phyloP scores from a whole-genome alignment of 2,888 invertebrate species.

The Odontocerum albicorne region DNA sequence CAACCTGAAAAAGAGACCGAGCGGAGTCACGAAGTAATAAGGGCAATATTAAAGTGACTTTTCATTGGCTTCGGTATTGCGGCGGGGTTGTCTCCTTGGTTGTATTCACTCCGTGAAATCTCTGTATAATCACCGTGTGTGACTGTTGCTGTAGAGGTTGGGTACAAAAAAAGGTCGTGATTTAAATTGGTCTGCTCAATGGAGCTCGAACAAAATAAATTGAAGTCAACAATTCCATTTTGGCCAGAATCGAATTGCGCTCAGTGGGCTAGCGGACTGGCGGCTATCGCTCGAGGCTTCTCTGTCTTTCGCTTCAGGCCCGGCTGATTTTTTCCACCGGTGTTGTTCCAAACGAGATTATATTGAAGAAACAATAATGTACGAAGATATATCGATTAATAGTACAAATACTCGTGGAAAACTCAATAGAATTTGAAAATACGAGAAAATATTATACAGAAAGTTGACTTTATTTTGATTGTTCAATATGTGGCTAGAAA shows the following conservation, averaged over 20 bases:
- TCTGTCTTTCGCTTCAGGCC: not conserved
- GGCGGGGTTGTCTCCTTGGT: no score
- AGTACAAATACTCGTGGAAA: no score
- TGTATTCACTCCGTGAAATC: not conserved
- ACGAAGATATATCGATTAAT: no score
- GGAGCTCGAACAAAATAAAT: conserved; percentile 31
- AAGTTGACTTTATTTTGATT: no score
- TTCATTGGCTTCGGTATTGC: no score
- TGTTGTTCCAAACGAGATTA: conserved; percentile 16
- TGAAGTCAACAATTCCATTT: conserved; percentile 33
- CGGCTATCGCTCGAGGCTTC: no score
- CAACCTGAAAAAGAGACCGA: not conserved
- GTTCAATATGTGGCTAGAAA: no score
- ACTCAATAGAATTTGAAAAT: no score
- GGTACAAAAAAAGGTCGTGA: conserved; percentile 26
- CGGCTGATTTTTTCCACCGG: conserved; percentile 1
- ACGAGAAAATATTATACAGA: no score
- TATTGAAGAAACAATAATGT: conserved; percentile 11
- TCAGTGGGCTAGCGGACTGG: no score
- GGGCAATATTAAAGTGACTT: not conserved
- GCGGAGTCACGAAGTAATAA: not conserved
- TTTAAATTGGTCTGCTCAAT: conserved; percentile 34
- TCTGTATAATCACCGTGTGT: not conserved
- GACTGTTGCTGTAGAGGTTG: not conserved
- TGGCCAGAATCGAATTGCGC: conserved; percentile 20